phyloP scores from a whole-genome alignment of 2,888 invertebrate genomes.

The Ornithoptera alexandrae region DNA sequence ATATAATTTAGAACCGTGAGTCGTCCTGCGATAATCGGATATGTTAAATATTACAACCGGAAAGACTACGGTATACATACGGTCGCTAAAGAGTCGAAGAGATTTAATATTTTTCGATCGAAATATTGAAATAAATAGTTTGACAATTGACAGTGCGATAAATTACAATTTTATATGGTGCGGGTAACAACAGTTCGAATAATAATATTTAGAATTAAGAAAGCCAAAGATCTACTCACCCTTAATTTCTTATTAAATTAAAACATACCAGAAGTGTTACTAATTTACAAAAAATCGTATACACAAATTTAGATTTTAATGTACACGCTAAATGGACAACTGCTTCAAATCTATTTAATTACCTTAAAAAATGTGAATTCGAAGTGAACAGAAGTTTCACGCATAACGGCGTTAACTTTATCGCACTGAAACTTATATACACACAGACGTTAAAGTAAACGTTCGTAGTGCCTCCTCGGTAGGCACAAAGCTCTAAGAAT shows the following conservation, averaged over 20 bases:
- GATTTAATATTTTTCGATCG: conserved; percentile 18
- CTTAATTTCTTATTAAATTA: conserved; percentile 21
- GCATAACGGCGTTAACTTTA: conserved; percentile 8
- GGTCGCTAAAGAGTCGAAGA: conserved; percentile 28
- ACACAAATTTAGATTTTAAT: conserved; percentile 21
- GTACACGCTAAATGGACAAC: conserved; percentile 20
- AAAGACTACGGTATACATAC: conserved; percentile 28
- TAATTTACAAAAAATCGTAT: conserved; percentile 29
- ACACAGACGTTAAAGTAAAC: conserved; percentile 10
- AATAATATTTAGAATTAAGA: conserved; percentile 21
- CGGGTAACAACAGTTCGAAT: conserved; percentile 22
- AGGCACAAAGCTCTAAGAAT: conserved; percentile 11
- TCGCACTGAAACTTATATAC: conserved; percentile 24
- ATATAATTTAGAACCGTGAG: conserved; percentile 30
- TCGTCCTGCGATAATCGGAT: conserved; percentile 26
- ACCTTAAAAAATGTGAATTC: neutral
- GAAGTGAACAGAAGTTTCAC: conserved; percentile 5
- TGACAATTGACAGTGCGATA: conserved; percentile 33
- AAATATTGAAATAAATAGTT: conserved; percentile 23
- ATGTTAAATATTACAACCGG: conserved; percentile 26
- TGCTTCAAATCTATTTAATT: conserved; percentile 7
- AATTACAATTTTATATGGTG: conserved; percentile 28
- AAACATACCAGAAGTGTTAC: conserved; percentile 11
- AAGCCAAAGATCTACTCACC: conserved; percentile 25
- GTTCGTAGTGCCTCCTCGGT: conserved; percentile 1